Evolutionary conservation across 1,140 invertebrate species (phyloP).

Genomic region (Oedothorax gibbosus): DNA sequence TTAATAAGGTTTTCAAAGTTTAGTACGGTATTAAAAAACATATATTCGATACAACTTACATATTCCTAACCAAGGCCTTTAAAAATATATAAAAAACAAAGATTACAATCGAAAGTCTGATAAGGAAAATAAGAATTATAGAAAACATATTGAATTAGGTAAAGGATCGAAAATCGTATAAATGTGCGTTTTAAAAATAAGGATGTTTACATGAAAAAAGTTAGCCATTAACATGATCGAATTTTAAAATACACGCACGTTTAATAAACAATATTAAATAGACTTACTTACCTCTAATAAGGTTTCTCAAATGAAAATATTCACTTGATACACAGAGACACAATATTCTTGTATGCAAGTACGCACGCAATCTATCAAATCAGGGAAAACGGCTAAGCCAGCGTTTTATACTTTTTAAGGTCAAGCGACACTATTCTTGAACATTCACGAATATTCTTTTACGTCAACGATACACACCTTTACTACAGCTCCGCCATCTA

Average conservation of each 20-base stretch:
- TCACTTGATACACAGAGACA: background rate
- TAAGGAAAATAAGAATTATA: too few relatives aligned
- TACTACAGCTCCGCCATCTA: conserved; percentile 32
- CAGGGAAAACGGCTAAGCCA: background rate
- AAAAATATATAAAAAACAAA: background rate
- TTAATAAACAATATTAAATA: background rate
- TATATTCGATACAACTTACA: background rate
- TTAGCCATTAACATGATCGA: too few relatives aligned
- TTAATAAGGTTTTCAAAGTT: too few relatives aligned
- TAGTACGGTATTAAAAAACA: background rate
- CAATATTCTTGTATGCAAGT: background rate
- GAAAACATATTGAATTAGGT: too few relatives aligned
- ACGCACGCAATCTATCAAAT: conserved; percentile 5
- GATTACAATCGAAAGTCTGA: background rate
- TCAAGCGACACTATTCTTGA: conserved; percentile 32
- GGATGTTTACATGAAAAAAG: too few relatives aligned
- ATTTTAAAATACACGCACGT: background rate
- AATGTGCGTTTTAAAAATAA: too few relatives aligned
- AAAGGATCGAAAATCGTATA: too few relatives aligned
- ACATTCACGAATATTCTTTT: conserved; percentile 51
- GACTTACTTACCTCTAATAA: background rate
- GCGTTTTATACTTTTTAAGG: conserved; percentile 35
- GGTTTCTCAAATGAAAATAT: background rate
- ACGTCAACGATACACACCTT: conserved; percentile 31
- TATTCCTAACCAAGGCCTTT: background rate